These are phyloP conservation scores for Platyrinchus mystaceus DNA, from an alignment of 2,797 vertebrate species.

Conservation along the genomic window DNA sequence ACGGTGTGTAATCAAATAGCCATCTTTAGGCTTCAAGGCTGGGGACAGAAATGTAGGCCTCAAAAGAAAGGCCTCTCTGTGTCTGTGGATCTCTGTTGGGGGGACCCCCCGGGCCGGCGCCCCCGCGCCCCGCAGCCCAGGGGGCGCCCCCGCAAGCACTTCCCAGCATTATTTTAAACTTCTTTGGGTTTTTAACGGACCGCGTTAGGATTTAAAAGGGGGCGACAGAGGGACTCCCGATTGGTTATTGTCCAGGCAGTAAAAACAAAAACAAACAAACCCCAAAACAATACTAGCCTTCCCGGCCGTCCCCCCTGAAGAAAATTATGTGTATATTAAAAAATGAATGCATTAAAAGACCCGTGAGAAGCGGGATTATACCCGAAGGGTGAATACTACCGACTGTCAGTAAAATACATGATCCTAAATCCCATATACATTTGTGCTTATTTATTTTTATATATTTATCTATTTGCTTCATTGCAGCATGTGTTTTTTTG, in stretches of 20 bases:
- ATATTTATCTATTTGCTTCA: constrained; percentile 57
- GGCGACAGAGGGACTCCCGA: constrained; percentile 80
- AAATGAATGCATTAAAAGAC: constrained; percentile 42
- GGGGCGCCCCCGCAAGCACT: constrained; percentile 66
- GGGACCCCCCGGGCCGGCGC: constrained; percentile 58
- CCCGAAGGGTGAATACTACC: background rate
- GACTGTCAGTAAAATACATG: constrained; percentile 33
- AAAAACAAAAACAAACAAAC: constrained; percentile 82
- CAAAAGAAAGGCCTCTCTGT: constrained; percentile 87
- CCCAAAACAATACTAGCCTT: constrained; percentile 37
- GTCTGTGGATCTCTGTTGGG: constrained; percentile 67
- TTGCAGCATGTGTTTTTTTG: constrained; percentile 44
- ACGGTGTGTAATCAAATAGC: constrained; percentile 84
- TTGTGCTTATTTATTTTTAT: background rate
- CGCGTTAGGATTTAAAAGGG: constrained; percentile 82
- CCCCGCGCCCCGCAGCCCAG: constrained; percentile 55
- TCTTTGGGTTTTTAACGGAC: constrained; percentile 77
- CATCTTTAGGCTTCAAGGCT: constrained; percentile 92
- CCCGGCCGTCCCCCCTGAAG: background rate
- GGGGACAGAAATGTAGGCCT: constrained; percentile 92
- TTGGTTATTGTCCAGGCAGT: constrained; percentile 82
- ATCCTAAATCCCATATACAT: background rate
- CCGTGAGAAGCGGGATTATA: background rate
- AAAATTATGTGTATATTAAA: background rate
- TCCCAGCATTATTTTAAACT: constrained; percentile 76